Base-by-base conservation (phyloP, 1,140 invertebrate species). In the Drosophila subobscura region DNA sequence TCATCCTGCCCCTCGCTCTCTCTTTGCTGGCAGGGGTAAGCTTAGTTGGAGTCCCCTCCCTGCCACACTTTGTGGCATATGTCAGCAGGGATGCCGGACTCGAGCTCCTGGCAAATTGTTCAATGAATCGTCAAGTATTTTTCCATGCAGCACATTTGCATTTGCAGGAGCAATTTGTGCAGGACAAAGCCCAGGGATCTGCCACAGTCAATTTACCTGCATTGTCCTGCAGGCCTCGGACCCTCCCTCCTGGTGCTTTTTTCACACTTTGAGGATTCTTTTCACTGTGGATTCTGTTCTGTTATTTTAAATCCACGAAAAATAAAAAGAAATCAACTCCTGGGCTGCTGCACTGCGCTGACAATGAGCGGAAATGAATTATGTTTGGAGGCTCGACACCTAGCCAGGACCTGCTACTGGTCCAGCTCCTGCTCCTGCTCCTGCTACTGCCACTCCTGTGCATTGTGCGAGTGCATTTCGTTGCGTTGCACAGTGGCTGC, bases 361-460 rank as follows among this genome's bases (percentile, higher is more conserved):
- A 88, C 83, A 88, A 88, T 88, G 79, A 88, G 83, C 83, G 83
- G 83, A 88, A 88, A 88, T 88, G 83, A 88, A 88, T 88, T 88
- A 88, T 88, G 83, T 88, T 75, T 70, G 70, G 55, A 73, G 63
- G 27, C 78, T 73, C 71, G 40, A 68, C 65, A 68, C 59, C 58
- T 37, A 37, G 33, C 54, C 27, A 53, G 54, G 56, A 46, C 29
- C 40, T 8, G 16, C 22, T 20, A 20, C 10, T 22, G 3, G 47
- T 52, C 42, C 14, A 6, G 7, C 10, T 16, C 53, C 52, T 23
- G 8, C 41, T 22, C 33, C 52, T 16, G 44, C 8, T 45, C 33
- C 33, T 16, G 42, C 22, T 44, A 12, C 41, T 8, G 37, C 16
- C 52, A 4, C 33, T n/a, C 22, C 52, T 65, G 72, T 80, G 77